phyloP scores from a whole-genome alignment of 2,113 vertebrate genomes.

The Cyanistes caeruleus region DNA sequence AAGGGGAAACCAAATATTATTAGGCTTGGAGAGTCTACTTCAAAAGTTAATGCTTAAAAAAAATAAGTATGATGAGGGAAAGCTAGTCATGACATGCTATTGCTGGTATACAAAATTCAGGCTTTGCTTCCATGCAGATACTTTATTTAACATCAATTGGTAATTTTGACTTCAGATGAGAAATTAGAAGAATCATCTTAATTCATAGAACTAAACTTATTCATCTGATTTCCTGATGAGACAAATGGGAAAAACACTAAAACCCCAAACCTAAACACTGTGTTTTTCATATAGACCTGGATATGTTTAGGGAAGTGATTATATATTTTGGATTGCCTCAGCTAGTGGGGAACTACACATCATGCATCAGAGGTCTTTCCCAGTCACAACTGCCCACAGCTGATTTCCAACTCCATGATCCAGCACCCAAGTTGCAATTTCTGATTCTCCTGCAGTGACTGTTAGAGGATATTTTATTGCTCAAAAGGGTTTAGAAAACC shows the following conservation, averaged over 20 bases:
- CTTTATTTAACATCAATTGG: not conserved
- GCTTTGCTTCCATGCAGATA: not conserved
- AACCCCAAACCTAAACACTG: rapidly evolving
- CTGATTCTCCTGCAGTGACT: not conserved
- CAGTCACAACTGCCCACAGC: not conserved
- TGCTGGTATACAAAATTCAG: not conserved
- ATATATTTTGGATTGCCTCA: not conserved
- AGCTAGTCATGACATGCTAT: not conserved
- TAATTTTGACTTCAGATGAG: not conserved
- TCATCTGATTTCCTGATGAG: not conserved
- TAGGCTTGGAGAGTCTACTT: not conserved
- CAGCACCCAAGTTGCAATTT: not conserved
- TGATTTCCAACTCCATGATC: not conserved
- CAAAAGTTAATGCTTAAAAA: not conserved
- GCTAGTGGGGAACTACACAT: not conserved
- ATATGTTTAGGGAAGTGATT: not conserved
- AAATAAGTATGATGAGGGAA: not conserved
- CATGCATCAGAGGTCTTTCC: not conserved
- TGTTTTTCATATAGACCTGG: not conserved
- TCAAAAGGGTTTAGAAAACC: not conserved
- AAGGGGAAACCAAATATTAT: not conserved
- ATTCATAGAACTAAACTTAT: not conserved
- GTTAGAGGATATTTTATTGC: not conserved
- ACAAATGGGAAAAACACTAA: not conserved
- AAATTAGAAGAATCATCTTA: not conserved